These are phyloP conservation scores for Danio jaintianensis DNA, from an alignment of 2,797 vertebrate genomes.

Conservation along the genomic window DNA sequence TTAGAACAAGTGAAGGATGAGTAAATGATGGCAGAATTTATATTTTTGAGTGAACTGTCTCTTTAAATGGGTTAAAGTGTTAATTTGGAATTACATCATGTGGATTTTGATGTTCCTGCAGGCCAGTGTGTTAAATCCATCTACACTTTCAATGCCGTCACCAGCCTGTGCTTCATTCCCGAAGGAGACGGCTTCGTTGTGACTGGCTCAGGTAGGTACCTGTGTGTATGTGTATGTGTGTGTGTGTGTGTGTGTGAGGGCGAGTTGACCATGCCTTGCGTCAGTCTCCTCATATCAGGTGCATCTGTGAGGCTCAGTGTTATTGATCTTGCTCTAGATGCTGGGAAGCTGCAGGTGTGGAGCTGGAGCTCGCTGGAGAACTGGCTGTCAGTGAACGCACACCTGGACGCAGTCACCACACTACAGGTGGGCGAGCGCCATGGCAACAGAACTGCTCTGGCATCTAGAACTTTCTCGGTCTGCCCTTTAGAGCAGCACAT, in stretches of 20 bases:
- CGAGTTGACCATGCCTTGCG: conserved; percentile 12
- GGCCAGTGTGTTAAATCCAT: conserved; percentile 83
- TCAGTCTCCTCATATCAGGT: conserved; percentile 7
- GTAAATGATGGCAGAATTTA: too few species aligned
- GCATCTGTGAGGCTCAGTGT: neutral
- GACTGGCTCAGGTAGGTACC: conserved; percentile 68
- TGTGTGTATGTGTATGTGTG: conserved; percentile 52
- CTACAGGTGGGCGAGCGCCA: conserved; percentile 79
- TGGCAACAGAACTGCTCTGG: conserved; percentile 44
- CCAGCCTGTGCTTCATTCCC: conserved; percentile 79
- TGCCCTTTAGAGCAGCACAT: conserved; percentile 44
- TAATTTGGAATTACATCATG: neutral
- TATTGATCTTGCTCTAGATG: conserved; percentile 72
- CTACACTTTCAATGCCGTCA: conserved; percentile 84
- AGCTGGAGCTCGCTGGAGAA: conserved; percentile 80
- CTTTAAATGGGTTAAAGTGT: too few species aligned
- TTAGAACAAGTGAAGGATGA: too few species aligned
- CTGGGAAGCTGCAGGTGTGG: conserved; percentile 86
- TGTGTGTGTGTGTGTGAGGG: neutral
- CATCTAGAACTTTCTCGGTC: conserved; percentile 44
- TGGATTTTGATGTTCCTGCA: conserved; percentile 58
- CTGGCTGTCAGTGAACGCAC: conserved; percentile 81
- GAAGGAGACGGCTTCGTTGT: conserved; percentile 79
- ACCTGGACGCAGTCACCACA: conserved; percentile 80
- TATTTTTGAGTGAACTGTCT: too few species aligned